A percentile compares a stretch with the other conserved stretches of the same genome.
These are phyloP conservation scores for Halictus rubicundus DNA, from an alignment of 1,140 invertebrate genomes.

Conservation along the genomic window DNA sequence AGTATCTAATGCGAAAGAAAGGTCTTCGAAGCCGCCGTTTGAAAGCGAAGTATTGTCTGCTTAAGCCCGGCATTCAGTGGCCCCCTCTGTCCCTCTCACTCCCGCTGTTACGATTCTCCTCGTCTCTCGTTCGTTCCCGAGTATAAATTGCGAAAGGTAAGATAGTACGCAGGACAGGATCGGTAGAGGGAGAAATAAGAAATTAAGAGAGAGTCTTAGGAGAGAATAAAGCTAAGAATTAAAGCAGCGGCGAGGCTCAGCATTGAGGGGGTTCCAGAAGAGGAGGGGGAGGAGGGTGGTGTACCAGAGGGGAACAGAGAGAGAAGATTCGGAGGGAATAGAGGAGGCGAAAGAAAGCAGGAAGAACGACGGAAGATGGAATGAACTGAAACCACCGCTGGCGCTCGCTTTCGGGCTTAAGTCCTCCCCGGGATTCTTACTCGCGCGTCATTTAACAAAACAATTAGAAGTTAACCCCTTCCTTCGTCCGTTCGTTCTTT, in stretches of 20 bases:
- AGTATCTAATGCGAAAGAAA: conserved; percentile 80
- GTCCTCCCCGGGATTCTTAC: conserved; percentile 79
- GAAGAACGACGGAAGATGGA: conserved; percentile 60
- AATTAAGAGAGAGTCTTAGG: conserved; percentile 81
- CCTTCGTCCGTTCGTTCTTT: conserved; percentile 69
- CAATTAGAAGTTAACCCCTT: conserved; percentile 82
- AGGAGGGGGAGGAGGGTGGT: conserved; percentile 44
- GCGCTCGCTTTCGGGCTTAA: conserved; percentile 75
- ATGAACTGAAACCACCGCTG: conserved; percentile 73
- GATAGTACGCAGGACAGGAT: conserved; percentile 59
- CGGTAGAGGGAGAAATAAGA: conserved; percentile 79
- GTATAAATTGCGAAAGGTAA: conserved; percentile 77
- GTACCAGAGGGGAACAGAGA: conserved; percentile 31
- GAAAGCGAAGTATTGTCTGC: conserved; percentile 80
- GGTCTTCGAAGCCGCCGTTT: conserved; percentile 77
- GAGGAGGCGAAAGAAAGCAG: conserved; percentile 29
- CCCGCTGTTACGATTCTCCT: conserved; percentile 57
- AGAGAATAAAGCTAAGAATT: conserved; percentile 82
- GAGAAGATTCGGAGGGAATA: conserved; percentile 27
- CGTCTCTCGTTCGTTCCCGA: conserved; percentile 36
- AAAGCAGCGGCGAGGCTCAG: conserved; percentile 73
- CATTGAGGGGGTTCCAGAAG: conserved; percentile 10
- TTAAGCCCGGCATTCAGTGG: conserved; percentile 79
- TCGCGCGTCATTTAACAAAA: conserved; percentile 82
- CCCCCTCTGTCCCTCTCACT: conserved; percentile 51